Percentiles rank a stretch among this genome's conserved stretches.
These are phyloP conservation scores for Enteromius thamalakanensis DNA, from an alignment of 2,797 vertebrate species.

Conservation along the genomic window DNA sequence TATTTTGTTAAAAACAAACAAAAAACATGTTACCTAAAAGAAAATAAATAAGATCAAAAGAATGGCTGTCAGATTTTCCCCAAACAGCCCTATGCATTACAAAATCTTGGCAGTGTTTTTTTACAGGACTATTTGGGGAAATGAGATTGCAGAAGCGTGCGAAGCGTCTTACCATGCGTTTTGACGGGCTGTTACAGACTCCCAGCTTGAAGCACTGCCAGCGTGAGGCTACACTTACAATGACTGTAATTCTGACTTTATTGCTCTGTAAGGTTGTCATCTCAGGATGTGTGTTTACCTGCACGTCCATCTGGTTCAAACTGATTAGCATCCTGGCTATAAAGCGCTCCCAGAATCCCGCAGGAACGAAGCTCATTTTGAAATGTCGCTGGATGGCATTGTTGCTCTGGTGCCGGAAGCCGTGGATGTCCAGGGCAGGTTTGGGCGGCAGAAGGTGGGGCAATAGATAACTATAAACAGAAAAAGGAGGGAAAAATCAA, in stretches of 20 bases:
- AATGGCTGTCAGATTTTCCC: background rate
- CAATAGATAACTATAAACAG: conserved; percentile 85
- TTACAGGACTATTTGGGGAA: background rate
- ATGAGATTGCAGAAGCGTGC: background rate
- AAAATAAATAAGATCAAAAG: background rate
- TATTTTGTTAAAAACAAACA: background rate
- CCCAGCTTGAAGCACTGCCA: background rate
- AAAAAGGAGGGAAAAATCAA: background rate
- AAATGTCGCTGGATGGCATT: conserved; percentile 93
- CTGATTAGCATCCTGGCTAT: conserved; percentile 98
- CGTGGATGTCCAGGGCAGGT: conserved; percentile 89
- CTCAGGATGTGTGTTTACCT: conserved; percentile 76
- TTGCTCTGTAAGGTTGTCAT: background rate
- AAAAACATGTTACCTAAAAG: background rate
- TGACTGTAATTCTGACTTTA: conserved; percentile 21
- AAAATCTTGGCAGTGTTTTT: background rate
- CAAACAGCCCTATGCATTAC: background rate
- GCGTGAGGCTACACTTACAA: background rate
- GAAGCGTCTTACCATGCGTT: background rate
- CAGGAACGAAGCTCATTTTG: conserved; percentile 98
- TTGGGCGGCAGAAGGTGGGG: conserved; percentile 95
- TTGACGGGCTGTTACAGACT: background rate
- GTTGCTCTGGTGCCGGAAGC: conserved; percentile 80
- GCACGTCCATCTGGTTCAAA: conserved; percentile 93
- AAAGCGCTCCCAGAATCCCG: conserved; percentile 97